Percentiles rank a stretch among this genome's conserved stretches.
Evolutionary conservation across 1,140 invertebrate species (phyloP).

Genomic region (Thrips palmi): DNA sequence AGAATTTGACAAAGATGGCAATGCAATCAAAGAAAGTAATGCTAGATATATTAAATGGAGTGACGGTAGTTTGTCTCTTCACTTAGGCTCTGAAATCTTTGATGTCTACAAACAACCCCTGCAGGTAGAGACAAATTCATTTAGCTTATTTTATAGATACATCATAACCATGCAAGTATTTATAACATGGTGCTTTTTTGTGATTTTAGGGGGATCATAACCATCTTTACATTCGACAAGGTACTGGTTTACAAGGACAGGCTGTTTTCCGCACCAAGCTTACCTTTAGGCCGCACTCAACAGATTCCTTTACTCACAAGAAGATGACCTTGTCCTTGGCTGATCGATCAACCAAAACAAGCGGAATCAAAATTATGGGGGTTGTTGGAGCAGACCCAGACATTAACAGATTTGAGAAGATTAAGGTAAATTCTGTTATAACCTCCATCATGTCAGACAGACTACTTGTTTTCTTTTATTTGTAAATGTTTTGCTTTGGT

Average conservation of each 20-base stretch:
- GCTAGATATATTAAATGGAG: slow-evolving; percentile 92
- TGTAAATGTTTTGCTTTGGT: slow-evolving; percentile 6
- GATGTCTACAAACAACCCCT: slow-evolving; percentile 89
- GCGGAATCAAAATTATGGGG: slow-evolving; percentile 90
- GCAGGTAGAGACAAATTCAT: slow-evolving; percentile 28
- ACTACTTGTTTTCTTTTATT: no score
- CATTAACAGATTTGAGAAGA: slow-evolving; percentile 70
- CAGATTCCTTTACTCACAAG: slow-evolving; percentile 93
- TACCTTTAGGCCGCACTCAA: slow-evolving; percentile 92
- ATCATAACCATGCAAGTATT: not conserved
- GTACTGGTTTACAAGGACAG: slow-evolving; percentile 93
- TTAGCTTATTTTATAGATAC: slow-evolving; percentile 5
- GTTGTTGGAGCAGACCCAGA: slow-evolving; percentile 90
- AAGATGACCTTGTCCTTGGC: slow-evolving; percentile 97
- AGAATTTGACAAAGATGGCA: slow-evolving; percentile 62
- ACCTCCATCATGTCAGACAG: slow-evolving; percentile 8
- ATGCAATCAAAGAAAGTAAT: slow-evolving; percentile 80
- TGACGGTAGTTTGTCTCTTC: slow-evolving; percentile 93
- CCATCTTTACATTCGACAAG: slow-evolving; percentile 90
- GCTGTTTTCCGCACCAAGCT: slow-evolving; percentile 92
- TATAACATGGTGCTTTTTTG: slow-evolving; percentile 7
- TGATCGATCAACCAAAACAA: slow-evolving; percentile 89
- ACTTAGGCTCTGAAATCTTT: slow-evolving; percentile 93
- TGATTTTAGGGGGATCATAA: slow-evolving; percentile 69
- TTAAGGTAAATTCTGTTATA: slow-evolving; percentile 48